Conservation (phyloP, 1,140 invertebrate species). For the Diorhabda carinulata region DNA sequence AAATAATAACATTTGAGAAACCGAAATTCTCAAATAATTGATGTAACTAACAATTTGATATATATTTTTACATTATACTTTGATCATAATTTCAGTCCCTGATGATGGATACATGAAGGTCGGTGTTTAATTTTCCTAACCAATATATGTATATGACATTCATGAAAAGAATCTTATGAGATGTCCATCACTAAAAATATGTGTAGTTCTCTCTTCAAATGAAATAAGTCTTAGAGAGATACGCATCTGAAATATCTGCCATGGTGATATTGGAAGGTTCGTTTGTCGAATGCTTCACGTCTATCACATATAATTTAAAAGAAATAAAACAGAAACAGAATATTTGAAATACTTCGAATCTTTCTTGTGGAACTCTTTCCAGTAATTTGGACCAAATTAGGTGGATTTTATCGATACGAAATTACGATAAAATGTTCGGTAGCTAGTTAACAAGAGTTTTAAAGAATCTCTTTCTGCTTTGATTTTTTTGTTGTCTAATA, state of each 20-base stretch:
- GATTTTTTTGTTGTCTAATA: neutral
- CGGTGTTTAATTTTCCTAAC: too few relatives aligned
- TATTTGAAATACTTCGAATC: neutral
- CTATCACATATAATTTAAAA: neutral
- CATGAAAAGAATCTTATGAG: too few relatives aligned
- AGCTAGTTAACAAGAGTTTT: neutral
- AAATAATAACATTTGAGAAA: too few relatives aligned
- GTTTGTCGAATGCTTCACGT: neutral
- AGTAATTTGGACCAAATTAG: slow-evolving; percentile 1
- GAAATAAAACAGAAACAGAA: neutral
- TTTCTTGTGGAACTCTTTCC: neutral
- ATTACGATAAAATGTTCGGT: neutral
- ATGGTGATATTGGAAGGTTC: neutral
- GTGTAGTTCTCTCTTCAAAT: neutral
- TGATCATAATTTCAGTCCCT: too few relatives aligned
- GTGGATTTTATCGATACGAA: neutral
- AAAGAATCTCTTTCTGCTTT: neutral
- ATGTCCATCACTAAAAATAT: too few relatives aligned
- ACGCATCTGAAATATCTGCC: neutral
- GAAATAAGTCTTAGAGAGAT: neutral
- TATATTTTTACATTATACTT: too few relatives aligned
- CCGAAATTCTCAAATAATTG: too few relatives aligned
- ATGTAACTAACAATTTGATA: too few relatives aligned
- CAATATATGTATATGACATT: too few relatives aligned
- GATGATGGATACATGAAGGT: too few relatives aligned